phyloP scores from a whole-genome alignment of 2,797 vertebrate genomes.

The Schizopygopsis pylzovi region DNA sequence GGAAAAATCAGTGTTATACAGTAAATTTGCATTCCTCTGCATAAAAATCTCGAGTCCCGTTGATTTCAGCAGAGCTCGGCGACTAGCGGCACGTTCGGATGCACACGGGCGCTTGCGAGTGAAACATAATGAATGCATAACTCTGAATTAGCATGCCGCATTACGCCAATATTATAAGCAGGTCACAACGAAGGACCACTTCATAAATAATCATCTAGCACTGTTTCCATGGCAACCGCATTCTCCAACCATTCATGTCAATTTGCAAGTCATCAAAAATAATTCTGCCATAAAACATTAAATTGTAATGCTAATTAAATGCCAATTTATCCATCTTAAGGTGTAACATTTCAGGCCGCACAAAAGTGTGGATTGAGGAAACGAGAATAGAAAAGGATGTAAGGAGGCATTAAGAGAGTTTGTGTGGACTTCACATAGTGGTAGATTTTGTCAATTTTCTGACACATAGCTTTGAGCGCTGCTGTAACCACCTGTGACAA shows the following conservation, averaged over 20 bases:
- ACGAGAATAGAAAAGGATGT: neutral
- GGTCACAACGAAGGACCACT: slow-evolving; percentile 31
- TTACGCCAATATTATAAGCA: slow-evolving; percentile 19
- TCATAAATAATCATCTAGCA: slow-evolving; percentile 37
- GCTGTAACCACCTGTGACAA: slow-evolving; percentile 77
- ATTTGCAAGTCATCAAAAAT: slow-evolving; percentile 29
- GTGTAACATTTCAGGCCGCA: neutral
- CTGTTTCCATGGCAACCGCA: slow-evolving; percentile 51
- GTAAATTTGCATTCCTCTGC: neutral
- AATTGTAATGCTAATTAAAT: slow-evolving; percentile 58
- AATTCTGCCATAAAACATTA: slow-evolving; percentile 58
- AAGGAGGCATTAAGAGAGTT: neutral
- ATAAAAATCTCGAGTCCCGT: neutral
- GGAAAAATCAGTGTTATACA: neutral
- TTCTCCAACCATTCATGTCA: slow-evolving; percentile 22
- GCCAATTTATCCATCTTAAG: slow-evolving; percentile 52
- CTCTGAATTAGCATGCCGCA: slow-evolving; percentile 17
- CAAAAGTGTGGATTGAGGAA: neutral
- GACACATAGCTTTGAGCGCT: slow-evolving; percentile 68
- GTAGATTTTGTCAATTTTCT: slow-evolving; percentile 65
- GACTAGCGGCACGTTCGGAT: neutral
- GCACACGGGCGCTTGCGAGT: neutral
- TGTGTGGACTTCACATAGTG: slow-evolving; percentile 50
- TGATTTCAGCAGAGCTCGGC: neutral
- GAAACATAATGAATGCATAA: slow-evolving; percentile 11